Percentiles rank a stretch among this genome's conserved stretches.
Evolutionary conservation across 1,140 invertebrate species (phyloP).

Genomic region (Oncopeltus fasciatus): DNA sequence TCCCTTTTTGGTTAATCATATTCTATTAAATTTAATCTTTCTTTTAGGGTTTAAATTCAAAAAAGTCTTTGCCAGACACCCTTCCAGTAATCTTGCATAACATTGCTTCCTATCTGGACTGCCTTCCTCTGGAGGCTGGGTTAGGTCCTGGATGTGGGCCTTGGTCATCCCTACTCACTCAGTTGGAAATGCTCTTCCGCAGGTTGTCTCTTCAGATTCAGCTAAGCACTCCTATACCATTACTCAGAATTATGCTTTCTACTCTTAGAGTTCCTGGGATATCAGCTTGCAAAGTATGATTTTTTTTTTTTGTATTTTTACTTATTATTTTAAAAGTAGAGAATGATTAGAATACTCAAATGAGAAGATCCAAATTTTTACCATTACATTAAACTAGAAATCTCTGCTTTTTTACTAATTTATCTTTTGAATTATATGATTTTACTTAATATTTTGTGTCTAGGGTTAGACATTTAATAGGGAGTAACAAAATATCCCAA

Average conservation of each 20-base stretch:
- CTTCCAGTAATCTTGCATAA: slow-evolving; percentile 67
- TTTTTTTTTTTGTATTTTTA: too few relatives aligned
- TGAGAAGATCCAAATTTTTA: too few relatives aligned
- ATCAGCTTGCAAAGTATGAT: slow-evolving; percentile 55
- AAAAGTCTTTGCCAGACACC: slow-evolving; percentile 71
- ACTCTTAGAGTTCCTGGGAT: slow-evolving; percentile 74
- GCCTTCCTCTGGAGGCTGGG: slow-evolving; percentile 69
- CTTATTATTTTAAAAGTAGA: too few relatives aligned
- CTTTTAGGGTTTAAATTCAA: slow-evolving; percentile 61
- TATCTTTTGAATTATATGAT: too few relatives aligned
- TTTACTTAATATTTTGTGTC: too few relatives aligned
- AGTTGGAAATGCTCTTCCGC: slow-evolving; percentile 75
- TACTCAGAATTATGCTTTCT: slow-evolving; percentile 72
- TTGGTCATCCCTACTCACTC: slow-evolving; percentile 67
- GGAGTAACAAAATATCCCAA: too few relatives aligned
- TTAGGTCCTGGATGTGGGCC: slow-evolving; percentile 45
- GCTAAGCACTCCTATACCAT: slow-evolving; percentile 55
- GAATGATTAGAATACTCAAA: not conserved
- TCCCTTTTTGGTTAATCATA: too few relatives aligned
- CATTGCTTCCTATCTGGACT: slow-evolving; percentile 83
- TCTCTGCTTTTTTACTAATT: too few relatives aligned
- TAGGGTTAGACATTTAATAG: too few relatives aligned
- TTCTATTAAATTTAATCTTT: too few relatives aligned
- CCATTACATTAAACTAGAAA: too few relatives aligned
- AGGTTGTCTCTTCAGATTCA: slow-evolving; percentile 58